phyloP scores from a whole-genome alignment of 2,888 invertebrate genomes.

The Leptodirus hochenwartii region DNA sequence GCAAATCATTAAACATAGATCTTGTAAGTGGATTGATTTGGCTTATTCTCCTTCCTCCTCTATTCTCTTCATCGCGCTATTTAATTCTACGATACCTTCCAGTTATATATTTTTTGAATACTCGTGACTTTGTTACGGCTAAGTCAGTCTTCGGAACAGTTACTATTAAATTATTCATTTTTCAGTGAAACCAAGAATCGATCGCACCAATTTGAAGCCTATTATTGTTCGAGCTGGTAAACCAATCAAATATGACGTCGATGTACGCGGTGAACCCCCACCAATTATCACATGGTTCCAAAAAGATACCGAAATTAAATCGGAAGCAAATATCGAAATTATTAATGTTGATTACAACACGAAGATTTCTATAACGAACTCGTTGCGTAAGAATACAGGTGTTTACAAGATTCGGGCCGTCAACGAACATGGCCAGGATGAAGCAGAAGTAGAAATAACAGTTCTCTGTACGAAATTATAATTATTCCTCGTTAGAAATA shows the following conservation, averaged over 20 bases:
- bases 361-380: constrained; percentile 62
- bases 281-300: constrained; percentile 87
- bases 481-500: not conserved
- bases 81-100: constrained; percentile 1
- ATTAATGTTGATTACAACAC: constrained; percentile 82
- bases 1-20: constrained; percentile 74
- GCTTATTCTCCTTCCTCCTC: no score
- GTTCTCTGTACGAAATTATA: constrained; percentile 40
- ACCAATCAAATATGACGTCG: constrained; percentile 79
- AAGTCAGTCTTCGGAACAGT: constrained; percentile 2
- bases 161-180: constrained; percentile 9
- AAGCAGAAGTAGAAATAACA: constrained; percentile 85
- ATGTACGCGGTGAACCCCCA: constrained; percentile 89
- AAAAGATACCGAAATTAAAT: constrained; percentile 55
- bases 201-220: constrained; percentile 83
- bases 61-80: constrained; percentile 1
- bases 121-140: not conserved
- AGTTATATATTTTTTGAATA: constrained; percentile 7
- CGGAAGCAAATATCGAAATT: constrained; percentile 53
- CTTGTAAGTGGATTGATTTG: constrained; percentile 64
- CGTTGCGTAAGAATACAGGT: constrained; percentile 70
- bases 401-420: constrained; percentile 78
- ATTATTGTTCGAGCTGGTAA: constrained; percentile 82
- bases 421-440: constrained; percentile 82
- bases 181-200: constrained; percentile 91